Evolutionary conservation across 2,113 vertebrate species (phyloP), one percentile per base, ranked within the genome.

Genomic region (Ptilorrhoa leucosticta): DNA sequence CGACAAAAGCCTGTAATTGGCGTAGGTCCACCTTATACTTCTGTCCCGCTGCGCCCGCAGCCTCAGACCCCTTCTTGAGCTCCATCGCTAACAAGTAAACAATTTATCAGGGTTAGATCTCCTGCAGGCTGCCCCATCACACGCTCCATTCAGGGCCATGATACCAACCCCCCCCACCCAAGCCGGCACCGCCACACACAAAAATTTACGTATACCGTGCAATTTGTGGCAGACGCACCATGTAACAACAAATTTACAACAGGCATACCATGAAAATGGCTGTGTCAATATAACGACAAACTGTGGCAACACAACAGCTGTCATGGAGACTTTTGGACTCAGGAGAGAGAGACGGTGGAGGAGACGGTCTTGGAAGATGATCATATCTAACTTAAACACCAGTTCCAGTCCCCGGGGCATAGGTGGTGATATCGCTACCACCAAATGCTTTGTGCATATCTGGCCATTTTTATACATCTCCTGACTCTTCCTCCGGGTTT

Each of bases 211-310:
- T 98, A 98, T 95, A 98, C 98, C 98, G 97, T 98, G 98, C 98
- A 98, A 98, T 98, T 85, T 98, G 98, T 98, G 98, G 98, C 98
- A 98, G 98, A 98, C 98, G 97, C 98, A 97, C 98, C 98, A 98
- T 98, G 98, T 98, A 98, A 98, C 98, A 98, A 98, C 98, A 98
- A 98, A 98, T 98, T 98, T 98, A 98, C 98, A 98, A 98, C 98
- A 98, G 98, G 97, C 97, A 93, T 79, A 98, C 98, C 98, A 98
- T 98, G 98, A 98, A 98, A 98, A 98, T 98, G 98, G 98, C 97
- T 98, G 97, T 98, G 98, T 98, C 98, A 98, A 98, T 98, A 98
- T 98, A 98, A 97, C 83, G 94, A 97, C 97, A 98, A 98, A 98
- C 98, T 97, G 97, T 89, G 97, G 97, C 95, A 93, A 96, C 97